Evolutionary conservation across 2,113 vertebrate species (phyloP), one percentile per base, ranked within the genome.

Genomic region (Dicentrarchus labrax): DNA sequence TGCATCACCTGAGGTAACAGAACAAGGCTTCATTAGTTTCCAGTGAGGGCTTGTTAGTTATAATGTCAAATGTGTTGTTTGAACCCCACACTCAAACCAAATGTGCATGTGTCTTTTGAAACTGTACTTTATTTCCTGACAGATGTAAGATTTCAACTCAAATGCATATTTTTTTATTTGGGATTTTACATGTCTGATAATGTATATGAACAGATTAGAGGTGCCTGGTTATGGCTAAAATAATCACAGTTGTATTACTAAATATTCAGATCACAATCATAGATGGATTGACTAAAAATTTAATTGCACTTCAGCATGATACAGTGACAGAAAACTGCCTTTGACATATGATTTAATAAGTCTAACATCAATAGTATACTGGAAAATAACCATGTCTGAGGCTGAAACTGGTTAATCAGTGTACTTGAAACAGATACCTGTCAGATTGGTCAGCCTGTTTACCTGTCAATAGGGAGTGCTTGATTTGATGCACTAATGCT

Each of bases 1-100:
- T 94, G 96, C 97, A 91, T 99, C 98, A 76, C 97, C 98, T 0
- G 97, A 99, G 98, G 98, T 99, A 98, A 96, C 81, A 93, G 36
- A 82, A 78, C 50, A 59, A 45, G 16, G 30, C 19, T 45, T 75
- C 19, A 45, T 72, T 72, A n/a, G 0, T 67, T 53, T 70, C 19
- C 30, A 45, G 4, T 43, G 22, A 12, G 6, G 2, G 47, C 19
- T 72, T 64, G 12, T 62, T 65, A 51, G 11, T 65, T 75, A 39
- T 78, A 85, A 78, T 54, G 6, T 73, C 51, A 65, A 1, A 22
- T 36, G 9, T 77, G 50, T 11, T 69, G 16, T 71, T 67, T 39
- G 12, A 69, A 61, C 30, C 3, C 43, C 21, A 24, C 36, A 54
- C 6, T 38, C 43, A 17, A 16, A 65, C 10, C 24, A 60, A 64